Evolutionary conservation across 1,140 invertebrate species (phyloP).

Genomic region (Bombus confusus): DNA sequence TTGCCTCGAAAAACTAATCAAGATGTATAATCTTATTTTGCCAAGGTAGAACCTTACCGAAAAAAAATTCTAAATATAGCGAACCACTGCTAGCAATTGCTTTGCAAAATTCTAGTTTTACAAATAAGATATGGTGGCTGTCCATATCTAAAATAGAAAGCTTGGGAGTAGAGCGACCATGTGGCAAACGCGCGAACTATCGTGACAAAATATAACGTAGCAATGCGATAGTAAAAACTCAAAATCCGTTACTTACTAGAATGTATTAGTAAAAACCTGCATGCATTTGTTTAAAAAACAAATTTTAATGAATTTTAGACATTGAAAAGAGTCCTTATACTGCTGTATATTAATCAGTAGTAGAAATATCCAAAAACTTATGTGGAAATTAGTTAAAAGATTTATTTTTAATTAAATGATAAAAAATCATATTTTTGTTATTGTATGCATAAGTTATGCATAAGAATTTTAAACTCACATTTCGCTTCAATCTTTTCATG

Average conservation of each 20-base stretch:
- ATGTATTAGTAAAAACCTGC: not conserved
- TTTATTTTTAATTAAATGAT: not conserved
- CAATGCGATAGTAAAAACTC: not conserved
- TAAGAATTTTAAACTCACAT: not conserved
- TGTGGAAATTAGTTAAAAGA: not conserved
- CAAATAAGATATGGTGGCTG: constrained; percentile 39
- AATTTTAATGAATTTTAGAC: not conserved
- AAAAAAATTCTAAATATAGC: constrained; percentile 17
- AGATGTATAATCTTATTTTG: not conserved
- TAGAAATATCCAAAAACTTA: not conserved
- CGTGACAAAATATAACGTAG: not conserved
- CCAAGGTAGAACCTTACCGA: not conserved
- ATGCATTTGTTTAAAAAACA: not conserved
- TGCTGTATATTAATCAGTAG: not conserved
- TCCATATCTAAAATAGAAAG: constrained; percentile 56
- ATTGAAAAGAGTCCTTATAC: not conserved
- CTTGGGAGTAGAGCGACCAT: constrained; percentile 60
- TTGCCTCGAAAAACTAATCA: not conserved
- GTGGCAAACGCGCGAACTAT: constrained; percentile 54
- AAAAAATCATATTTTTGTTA: not conserved
- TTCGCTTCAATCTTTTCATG: not conserved
- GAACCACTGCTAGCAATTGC: constrained; percentile 18
- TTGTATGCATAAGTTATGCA: not conserved
- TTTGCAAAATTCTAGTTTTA: constrained; percentile 51
- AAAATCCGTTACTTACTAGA: not conserved